Conservation (phyloP, 2,113 vertebrate genomes). For the Nanorana parkeri region DNA sequence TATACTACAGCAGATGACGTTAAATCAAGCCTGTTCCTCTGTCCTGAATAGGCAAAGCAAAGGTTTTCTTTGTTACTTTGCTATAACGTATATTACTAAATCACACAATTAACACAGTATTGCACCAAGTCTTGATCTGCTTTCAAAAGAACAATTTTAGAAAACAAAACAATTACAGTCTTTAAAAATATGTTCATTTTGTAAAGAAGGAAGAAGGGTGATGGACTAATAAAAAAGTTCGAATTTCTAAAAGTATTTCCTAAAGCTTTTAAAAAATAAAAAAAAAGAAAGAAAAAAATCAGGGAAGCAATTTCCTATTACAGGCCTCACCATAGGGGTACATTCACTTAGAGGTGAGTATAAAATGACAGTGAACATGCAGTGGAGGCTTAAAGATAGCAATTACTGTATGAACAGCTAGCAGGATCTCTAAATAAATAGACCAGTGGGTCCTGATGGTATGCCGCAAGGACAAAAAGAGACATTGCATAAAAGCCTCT, state of each 20-base stretch:
- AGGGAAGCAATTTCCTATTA: conserved; percentile 45
- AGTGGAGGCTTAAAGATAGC: conserved; percentile 49
- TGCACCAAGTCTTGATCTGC: no score
- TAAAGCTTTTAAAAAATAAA: conserved; percentile 15
- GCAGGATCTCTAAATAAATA: conserved; percentile 48
- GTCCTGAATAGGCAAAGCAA: no score
- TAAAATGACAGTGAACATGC: conserved; percentile 50
- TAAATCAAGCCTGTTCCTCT: no score
- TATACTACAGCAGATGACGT: no score
- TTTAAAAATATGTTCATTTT: background rate
- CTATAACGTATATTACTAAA: no score
- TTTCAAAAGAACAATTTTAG: no score
- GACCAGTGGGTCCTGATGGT: conserved; percentile 17
- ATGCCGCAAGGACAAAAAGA: conserved; percentile 3
- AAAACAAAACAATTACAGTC: background rate
- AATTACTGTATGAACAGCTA: conserved; percentile 55
- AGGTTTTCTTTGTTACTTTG: no score
- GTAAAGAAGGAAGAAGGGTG: background rate
- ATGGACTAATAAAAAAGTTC: background rate
- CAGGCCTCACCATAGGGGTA: conserved; percentile 48
- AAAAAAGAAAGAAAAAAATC: background rate
- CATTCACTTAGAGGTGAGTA: conserved; percentile 48
- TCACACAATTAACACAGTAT: no score
- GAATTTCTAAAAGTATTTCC: conserved; percentile 7
- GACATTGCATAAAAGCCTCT: conserved; percentile 48